Percentiles rank a stretch among this genome's conserved stretches.
phyloP scores from a whole-genome alignment of 2,797 vertebrate genomes.

The Toxotes lorentzi region DNA sequence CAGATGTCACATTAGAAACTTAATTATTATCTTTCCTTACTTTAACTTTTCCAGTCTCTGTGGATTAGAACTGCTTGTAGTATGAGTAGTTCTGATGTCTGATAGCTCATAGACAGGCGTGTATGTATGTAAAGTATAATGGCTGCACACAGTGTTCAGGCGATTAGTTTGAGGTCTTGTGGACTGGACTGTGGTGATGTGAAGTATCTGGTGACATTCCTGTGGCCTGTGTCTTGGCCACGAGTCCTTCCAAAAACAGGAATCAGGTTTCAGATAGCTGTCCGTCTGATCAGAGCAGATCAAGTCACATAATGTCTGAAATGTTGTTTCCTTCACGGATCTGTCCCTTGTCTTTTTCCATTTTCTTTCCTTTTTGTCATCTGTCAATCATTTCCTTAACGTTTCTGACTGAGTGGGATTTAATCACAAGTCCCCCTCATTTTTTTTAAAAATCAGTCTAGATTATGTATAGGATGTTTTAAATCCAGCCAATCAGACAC shows the following conservation, averaged over 20 bases:
- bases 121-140: background rate
- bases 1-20: slow-evolving; percentile 41
- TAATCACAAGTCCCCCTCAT: background rate
- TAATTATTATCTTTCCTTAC: background rate
- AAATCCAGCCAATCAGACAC: background rate
- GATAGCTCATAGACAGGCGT: background rate
- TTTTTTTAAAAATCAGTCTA: background rate
- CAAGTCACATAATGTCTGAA: background rate
- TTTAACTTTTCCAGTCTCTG: slow-evolving; percentile 1
- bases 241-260: background rate
- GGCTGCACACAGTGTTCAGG: background rate
- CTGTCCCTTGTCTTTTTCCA: background rate
- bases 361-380: background rate
- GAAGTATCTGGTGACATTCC: background rate
- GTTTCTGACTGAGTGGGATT: background rate
- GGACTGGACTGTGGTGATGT: slow-evolving; percentile 2
- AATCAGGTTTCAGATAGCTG: background rate
- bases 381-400: background rate
- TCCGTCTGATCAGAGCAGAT: slow-evolving; percentile 20
- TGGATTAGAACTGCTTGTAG: background rate
- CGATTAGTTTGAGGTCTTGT: background rate
- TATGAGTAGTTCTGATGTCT: background rate
- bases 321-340: background rate
- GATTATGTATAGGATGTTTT: background rate
- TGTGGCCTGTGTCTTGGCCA: slow-evolving; percentile 1